Conservation (phyloP, 2,888 invertebrate species). For the Spicauda simplicius region DNA sequence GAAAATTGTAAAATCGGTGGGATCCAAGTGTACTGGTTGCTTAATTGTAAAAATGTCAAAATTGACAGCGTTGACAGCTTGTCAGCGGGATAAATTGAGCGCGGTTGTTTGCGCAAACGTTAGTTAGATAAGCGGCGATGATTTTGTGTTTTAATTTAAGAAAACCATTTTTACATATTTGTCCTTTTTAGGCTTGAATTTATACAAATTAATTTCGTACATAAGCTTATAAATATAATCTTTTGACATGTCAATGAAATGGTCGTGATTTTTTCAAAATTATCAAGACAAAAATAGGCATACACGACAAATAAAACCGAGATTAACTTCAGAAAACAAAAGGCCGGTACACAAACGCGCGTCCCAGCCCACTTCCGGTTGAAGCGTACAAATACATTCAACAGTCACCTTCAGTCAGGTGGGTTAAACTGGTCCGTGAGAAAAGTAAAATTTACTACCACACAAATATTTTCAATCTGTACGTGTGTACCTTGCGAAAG, state of each 20-base stretch:
- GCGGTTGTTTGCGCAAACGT: slow-evolving; percentile 80
- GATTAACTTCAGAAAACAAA: slow-evolving; percentile 65
- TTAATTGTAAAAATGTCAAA: slow-evolving; percentile 82
- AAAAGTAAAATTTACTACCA: slow-evolving; percentile 51
- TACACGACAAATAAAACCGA: slow-evolving; percentile 9
- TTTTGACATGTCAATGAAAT: too few species aligned
- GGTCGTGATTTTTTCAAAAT: not conserved
- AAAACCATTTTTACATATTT: not conserved
- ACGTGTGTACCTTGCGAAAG: not conserved
- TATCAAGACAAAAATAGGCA: not conserved
- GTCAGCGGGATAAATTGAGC: slow-evolving; percentile 81
- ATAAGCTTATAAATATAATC: too few species aligned
- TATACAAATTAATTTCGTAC: too few species aligned
- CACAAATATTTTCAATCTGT: not conserved
- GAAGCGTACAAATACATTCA: slow-evolving; percentile 70
- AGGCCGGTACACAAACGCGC: slow-evolving; percentile 63
- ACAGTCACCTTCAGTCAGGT: slow-evolving; percentile 69
- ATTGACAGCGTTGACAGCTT: slow-evolving; percentile 78
- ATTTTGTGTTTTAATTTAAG: slow-evolving; percentile 75
- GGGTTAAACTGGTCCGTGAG: slow-evolving; percentile 73
- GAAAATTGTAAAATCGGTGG: slow-evolving; percentile 62
- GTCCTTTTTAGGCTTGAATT: too few species aligned
- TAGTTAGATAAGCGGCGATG: slow-evolving; percentile 76
- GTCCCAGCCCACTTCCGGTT: slow-evolving; percentile 75
- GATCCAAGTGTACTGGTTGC: slow-evolving; percentile 74